A percentile compares a stretch with the other conserved stretches of the same genome.
Conservation (phyloP, 2,888 invertebrate genomes). For the Scrobipalpa costella region DNA sequence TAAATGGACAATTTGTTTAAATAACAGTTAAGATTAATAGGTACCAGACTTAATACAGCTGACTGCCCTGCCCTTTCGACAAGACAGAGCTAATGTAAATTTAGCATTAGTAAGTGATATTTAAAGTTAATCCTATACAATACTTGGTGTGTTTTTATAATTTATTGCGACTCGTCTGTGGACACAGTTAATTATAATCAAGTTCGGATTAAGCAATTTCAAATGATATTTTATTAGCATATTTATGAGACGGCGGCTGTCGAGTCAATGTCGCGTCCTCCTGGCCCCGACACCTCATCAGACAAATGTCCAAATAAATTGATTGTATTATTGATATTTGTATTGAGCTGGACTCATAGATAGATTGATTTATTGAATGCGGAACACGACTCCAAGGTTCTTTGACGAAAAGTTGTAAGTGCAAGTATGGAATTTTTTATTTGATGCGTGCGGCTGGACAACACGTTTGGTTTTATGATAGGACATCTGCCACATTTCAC, state of each 20-base stretch:
- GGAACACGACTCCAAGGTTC: not conserved
- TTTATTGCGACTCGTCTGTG: slow-evolving; percentile 15
- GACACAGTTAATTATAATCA: slow-evolving; percentile 35
- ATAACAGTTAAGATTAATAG: too few species aligned
- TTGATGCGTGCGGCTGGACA: slow-evolving; percentile 37
- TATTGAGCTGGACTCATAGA: slow-evolving; percentile 27
- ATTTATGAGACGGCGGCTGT: slow-evolving; percentile 32
- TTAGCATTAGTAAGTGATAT: too few species aligned
- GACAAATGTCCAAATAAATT: not conserved
- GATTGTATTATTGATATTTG: slow-evolving; percentile 10
- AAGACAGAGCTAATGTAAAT: too few species aligned
- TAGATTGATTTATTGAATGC: slow-evolving; percentile 23
- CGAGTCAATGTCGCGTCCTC: slow-evolving; percentile 28
- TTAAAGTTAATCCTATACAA: not conserved
- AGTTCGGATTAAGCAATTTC: slow-evolving; percentile 38
- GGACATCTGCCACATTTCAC: slow-evolving; percentile 76
- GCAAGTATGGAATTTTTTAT: slow-evolving; percentile 34
- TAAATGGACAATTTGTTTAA: too few species aligned
- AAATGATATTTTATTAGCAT: slow-evolving; percentile 38
- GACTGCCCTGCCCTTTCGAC: too few species aligned
- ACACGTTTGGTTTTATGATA: slow-evolving; percentile 45
- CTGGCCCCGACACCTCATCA: slow-evolving; percentile 13
- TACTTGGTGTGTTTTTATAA: slow-evolving; percentile 24
- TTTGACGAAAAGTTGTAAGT: not conserved
- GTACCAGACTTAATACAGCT: too few species aligned